Evolutionary conservation across 2,113 vertebrate genomes (phyloP).

Genomic region (Chlamydotis undulata): DNA sequence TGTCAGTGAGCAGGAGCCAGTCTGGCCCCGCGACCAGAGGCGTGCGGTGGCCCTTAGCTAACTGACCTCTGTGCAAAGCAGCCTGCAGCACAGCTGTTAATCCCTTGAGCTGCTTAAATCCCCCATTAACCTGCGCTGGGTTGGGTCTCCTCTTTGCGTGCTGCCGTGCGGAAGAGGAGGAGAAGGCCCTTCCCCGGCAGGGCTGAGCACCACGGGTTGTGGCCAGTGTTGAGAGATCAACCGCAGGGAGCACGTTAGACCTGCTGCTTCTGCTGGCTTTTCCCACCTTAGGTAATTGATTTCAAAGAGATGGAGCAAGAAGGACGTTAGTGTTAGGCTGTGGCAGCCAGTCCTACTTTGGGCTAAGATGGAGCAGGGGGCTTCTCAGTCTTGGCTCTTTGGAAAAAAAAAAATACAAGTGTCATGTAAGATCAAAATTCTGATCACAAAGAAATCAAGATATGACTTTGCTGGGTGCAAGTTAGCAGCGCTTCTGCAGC

Average conservation of each 20-base stretch:
- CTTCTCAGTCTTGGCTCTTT: background rate
- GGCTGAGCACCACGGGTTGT: background rate
- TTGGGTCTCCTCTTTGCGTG: background rate
- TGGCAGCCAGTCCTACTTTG: background rate
- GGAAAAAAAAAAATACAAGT: background rate
- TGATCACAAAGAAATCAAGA: background rate
- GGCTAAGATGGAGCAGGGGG: background rate
- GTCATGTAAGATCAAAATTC: background rate
- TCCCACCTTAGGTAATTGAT: background rate
- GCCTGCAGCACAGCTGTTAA: background rate
- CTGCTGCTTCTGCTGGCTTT: background rate
- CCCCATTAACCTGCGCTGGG: background rate
- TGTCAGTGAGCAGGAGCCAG: background rate
- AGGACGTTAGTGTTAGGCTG: background rate
- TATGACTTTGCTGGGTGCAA: background rate
- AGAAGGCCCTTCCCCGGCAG: background rate
- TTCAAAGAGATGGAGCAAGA: background rate
- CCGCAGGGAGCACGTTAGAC: accelerated
- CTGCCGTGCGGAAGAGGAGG: background rate
- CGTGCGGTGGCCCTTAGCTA: background rate
- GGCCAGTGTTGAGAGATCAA: background rate
- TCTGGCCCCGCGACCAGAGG: background rate
- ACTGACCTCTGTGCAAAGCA: background rate
- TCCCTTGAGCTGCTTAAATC: background rate
- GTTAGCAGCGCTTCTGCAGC: background rate